A percentile compares a stretch with the other conserved stretches of the same genome.
phyloP scores from a whole-genome alignment of 2,797 vertebrate species.

The Peromyscus nudipes region DNA sequence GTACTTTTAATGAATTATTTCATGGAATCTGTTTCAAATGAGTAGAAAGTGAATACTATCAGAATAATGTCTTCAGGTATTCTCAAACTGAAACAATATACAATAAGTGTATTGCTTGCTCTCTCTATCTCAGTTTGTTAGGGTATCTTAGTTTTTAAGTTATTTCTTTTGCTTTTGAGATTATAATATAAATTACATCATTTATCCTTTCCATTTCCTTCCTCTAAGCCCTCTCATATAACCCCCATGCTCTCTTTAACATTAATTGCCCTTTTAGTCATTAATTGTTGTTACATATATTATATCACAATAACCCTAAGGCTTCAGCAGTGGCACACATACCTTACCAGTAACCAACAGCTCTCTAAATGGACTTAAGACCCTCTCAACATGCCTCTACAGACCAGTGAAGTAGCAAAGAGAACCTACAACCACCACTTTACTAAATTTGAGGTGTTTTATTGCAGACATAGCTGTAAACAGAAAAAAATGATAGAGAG shows the following conservation, averaged over 20 bases:
- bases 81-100: background rate
- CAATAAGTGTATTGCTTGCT: background rate
- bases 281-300: background rate
- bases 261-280: background rate
- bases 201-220: background rate
- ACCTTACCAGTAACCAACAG: background rate
- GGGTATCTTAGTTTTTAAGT: background rate
- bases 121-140: background rate
- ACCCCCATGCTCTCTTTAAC: background rate
- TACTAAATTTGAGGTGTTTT: background rate
- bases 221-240: background rate
- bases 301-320: background rate
- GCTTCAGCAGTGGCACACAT: background rate
- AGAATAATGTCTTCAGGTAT: constrained; percentile 2
- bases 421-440: background rate
- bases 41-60: background rate
- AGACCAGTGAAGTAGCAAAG: too few species aligned
- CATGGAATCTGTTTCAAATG: background rate
- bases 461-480: too few species aligned
- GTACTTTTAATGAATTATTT: background rate
- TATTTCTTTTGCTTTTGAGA: background rate
- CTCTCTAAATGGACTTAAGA: background rate
- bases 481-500: background rate
- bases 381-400: too few species aligned
- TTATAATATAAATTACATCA: background rate